These are phyloP conservation scores for Tragelaphus buxtoni DNA, from an alignment of 2,113 vertebrate genomes.

Conservation along the genomic window DNA sequence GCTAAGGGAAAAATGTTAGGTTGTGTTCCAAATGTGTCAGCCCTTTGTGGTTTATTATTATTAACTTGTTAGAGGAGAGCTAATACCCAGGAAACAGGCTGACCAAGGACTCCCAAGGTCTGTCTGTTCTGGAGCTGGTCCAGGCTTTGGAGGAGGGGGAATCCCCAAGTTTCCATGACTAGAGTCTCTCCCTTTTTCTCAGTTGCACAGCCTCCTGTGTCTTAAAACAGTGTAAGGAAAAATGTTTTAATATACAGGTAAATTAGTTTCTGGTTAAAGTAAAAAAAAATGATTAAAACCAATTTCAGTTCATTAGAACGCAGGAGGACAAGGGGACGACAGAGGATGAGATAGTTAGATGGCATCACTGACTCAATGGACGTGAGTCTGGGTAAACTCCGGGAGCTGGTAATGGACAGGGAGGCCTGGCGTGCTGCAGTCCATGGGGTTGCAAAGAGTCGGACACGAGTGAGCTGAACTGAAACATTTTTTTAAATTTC, in stretches of 20 bases:
- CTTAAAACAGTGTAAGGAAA: background rate
- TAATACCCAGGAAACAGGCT: background rate
- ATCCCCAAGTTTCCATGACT: background rate
- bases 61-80: background rate
- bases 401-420: background rate
- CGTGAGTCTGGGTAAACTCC: background rate
- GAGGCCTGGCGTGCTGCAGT: background rate
- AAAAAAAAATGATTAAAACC: background rate
- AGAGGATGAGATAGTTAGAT: background rate
- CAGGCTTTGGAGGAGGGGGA: background rate
- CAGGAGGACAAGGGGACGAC: background rate
- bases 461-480: background rate
- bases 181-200: background rate
- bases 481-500: background rate
- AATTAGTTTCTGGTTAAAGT: background rate
- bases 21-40: background rate
- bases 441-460: background rate
- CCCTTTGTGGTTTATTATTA: background rate
- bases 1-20: background rate
- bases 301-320: background rate
- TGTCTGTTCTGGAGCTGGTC: background rate
- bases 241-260: background rate
- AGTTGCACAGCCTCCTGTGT: background rate
- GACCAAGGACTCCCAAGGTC: background rate
- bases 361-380: background rate